phyloP scores from a whole-genome alignment of 2,113 vertebrate genomes.

The Chamaea fasciata region DNA sequence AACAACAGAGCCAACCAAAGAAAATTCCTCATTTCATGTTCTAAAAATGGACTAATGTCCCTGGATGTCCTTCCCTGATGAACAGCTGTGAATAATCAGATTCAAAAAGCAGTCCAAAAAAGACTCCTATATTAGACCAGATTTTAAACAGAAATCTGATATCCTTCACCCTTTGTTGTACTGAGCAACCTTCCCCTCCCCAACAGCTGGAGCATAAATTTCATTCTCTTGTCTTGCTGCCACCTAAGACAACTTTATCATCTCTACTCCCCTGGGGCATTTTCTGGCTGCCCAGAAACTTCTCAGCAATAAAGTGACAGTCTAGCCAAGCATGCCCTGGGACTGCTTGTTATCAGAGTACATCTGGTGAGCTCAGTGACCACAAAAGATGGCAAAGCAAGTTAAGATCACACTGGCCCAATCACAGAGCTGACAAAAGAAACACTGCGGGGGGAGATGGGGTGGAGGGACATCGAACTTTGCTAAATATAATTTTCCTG shows the following conservation, averaged over 20 bases:
- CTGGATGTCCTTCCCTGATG: constrained; percentile 10
- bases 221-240: background rate
- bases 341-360: background rate
- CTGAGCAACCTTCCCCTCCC: background rate
- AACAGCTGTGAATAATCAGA: constrained; percentile 41
- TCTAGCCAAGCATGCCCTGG: background rate
- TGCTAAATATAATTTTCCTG: constrained; percentile 64
- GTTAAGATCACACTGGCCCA: background rate
- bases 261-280: background rate
- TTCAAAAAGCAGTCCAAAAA: constrained; percentile 1
- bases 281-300: background rate
- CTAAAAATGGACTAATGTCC: constrained; percentile 43
- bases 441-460: accelerated
- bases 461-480: background rate
- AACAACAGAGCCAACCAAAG: background rate
- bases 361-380: background rate
- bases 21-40: constrained; percentile 26
- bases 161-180: background rate
- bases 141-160: constrained; percentile 4
- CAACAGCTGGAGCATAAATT: background rate
- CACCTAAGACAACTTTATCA: background rate
- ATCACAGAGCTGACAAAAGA: background rate
- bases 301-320: background rate
- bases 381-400: background rate
- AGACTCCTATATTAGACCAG: background rate